These are phyloP conservation scores for Pseudomyrmex dendroicus DNA, from an alignment of 1,140 invertebrate genomes.

Conservation along the genomic window DNA sequence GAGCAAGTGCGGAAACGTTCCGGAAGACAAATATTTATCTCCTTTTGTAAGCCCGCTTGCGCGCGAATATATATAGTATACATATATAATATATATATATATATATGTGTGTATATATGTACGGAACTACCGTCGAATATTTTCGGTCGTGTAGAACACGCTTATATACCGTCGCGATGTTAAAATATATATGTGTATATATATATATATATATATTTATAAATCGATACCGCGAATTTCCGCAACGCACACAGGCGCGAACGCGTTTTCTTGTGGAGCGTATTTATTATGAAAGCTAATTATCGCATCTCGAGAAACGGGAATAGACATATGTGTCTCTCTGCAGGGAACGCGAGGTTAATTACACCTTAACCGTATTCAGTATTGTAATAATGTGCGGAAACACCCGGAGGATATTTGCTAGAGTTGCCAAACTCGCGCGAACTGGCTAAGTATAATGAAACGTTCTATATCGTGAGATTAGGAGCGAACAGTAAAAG, in stretches of 20 bases:
- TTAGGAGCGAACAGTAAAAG: conserved; percentile 43
- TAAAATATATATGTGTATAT: no score
- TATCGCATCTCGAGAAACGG: neutral
- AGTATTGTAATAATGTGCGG: conserved; percentile 39
- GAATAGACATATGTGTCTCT: neutral
- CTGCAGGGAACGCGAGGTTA: neutral
- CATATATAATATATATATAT: no score
- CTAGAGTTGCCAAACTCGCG: conserved; percentile 24
- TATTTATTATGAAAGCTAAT: conserved; percentile 55
- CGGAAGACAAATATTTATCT: conserved; percentile 61
- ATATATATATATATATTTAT: neutral
- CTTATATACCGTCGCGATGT: neutral
- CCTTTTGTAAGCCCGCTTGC: conserved; percentile 22
- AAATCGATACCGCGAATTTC: conserved; percentile 12
- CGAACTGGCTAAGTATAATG: conserved; percentile 46
- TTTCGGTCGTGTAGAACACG: conserved; percentile 5
- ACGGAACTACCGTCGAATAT: conserved; percentile 30
- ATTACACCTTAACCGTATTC: conserved; percentile 42
- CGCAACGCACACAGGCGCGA: neutral
- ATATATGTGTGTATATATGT: no score
- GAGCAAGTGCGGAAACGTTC: conserved; percentile 23
- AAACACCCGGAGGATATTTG: conserved; percentile 59
- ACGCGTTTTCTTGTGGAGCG: neutral
- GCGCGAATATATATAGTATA: conserved; percentile 19
- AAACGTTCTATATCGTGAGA: conserved; percentile 43